Evolutionary conservation across 1,140 invertebrate species (phyloP).

Genomic region (Magallana angulata): DNA sequence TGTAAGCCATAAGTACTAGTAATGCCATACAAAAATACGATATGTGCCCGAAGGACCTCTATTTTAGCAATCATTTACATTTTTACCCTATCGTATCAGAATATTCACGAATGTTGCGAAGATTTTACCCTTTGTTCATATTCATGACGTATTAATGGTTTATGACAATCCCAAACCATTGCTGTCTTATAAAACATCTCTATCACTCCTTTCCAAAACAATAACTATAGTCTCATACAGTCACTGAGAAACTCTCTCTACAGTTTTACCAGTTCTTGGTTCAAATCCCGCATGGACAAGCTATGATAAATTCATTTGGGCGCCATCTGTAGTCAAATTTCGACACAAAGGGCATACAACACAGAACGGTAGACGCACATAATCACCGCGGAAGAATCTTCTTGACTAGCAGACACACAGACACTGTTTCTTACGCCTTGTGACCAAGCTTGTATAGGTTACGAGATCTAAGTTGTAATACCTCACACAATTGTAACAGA

Average conservation of each 20-base stretch:
- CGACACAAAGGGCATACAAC: conserved; percentile 13
- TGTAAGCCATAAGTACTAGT: conserved; percentile 23
- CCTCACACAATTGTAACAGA: conserved; percentile 25
- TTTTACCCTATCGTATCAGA: conserved; percentile 12
- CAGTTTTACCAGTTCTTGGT: not conserved
- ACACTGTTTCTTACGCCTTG: conserved; percentile 30
- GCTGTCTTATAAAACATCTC: not conserved
- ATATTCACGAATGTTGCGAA: conserved; percentile 31
- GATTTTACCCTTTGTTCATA: conserved; percentile 22
- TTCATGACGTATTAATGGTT: not conserved
- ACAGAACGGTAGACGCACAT: conserved; percentile 11
- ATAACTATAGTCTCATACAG: not conserved
- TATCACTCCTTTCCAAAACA: conserved; percentile 7
- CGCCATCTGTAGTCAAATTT: conserved; percentile 25
- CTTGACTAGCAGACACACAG: conserved; percentile 28
- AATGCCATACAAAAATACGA: conserved; percentile 30
- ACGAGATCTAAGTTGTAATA: conserved; percentile 32
- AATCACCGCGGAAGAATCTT: conserved; percentile 10
- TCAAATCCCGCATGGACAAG: not conserved
- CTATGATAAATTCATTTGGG: not conserved
- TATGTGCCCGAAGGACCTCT: not conserved
- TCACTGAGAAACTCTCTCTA: conserved; percentile 1
- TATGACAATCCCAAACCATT: not conserved
- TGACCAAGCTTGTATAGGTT: conserved; percentile 9
- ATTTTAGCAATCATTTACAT: not conserved